phyloP scores from a whole-genome alignment of 2,113 vertebrate genomes.

The Menura novaehollandiae region DNA sequence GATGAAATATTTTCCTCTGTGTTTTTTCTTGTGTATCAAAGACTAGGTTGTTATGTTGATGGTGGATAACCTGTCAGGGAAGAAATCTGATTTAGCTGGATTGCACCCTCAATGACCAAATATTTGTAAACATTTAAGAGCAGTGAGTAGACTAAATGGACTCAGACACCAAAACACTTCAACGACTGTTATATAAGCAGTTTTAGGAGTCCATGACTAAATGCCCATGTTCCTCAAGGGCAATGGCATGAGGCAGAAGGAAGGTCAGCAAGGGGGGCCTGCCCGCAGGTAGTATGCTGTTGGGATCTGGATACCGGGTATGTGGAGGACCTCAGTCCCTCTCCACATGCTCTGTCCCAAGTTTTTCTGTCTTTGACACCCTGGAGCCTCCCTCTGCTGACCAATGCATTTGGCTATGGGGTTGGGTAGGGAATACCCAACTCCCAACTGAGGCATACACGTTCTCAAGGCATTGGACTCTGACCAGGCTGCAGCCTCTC shows the following conservation, averaged over 20 bases:
- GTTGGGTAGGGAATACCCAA: neutral
- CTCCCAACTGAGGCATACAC: rapidly evolving
- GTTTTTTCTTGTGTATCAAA: neutral
- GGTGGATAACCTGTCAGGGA: neutral
- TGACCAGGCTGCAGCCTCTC: rapidly evolving
- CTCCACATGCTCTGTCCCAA: neutral
- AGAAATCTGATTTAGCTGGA: neutral
- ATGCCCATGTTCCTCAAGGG: neutral
- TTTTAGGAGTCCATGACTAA: neutral
- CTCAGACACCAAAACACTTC: neutral
- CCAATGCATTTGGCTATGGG: too few species aligned
- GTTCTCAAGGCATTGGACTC: too few species aligned
- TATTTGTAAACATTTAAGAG: neutral
- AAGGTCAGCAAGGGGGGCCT: neutral
- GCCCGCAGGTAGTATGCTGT: rapidly evolving
- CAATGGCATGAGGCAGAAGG: rapidly evolving
- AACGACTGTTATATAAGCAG: neutral
- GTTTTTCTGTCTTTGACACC: neutral
- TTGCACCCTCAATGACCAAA: neutral
- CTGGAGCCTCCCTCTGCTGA: neutral
- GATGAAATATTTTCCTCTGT: neutral
- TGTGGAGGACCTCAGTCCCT: neutral
- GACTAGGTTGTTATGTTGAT: neutral
- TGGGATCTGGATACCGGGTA: neutral
- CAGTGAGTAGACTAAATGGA: neutral